Percentiles rank a stretch among this genome's conserved stretches.
These are phyloP conservation scores for Aulostomus chinensis DNA, from an alignment of 2,797 vertebrate species.

Conservation along the genomic window DNA sequence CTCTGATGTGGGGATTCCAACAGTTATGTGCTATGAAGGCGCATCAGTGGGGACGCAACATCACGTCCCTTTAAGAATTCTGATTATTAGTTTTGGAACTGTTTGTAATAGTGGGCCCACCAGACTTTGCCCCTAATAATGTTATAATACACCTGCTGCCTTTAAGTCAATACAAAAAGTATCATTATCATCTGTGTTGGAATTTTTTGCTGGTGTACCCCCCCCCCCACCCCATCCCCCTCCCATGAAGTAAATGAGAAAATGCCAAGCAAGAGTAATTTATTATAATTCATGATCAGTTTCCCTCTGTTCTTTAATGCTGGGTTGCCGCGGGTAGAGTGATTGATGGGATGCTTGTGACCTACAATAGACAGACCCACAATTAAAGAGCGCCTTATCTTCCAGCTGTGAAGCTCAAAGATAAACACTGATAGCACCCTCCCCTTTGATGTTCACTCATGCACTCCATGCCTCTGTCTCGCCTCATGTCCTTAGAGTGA, in stretches of 20 bases:
- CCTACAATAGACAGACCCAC: conserved; percentile 64
- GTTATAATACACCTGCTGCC: conserved; percentile 10
- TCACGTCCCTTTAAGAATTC: no score
- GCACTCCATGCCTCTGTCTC: conserved; percentile 44
- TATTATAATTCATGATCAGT: conserved; percentile 58
- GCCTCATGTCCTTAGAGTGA: conserved; percentile 59
- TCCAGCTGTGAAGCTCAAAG: conserved; percentile 56
- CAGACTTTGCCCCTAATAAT: conserved; percentile 5
- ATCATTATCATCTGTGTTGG: conserved; percentile 21
- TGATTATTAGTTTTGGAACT: no score
- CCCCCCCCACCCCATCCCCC: not conserved
- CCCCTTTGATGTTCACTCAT: conserved; percentile 64
- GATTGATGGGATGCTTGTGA: conserved; percentile 70
- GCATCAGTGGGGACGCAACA: no score
- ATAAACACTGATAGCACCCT: conserved; percentile 65
- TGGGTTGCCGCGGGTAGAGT: conserved; percentile 32
- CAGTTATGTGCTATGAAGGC: no score
- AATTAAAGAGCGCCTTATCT: conserved; percentile 66
- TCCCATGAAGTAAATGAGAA: conserved; percentile 47
- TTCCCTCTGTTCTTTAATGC: conserved; percentile 43
- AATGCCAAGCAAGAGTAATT: conserved; percentile 38
- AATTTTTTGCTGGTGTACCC: conserved; percentile 21
- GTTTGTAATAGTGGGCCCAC: conserved; percentile 6
- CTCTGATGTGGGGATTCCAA: no score
- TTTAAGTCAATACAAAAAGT: conserved; percentile 14